These are phyloP conservation scores for Leptonema lineaticorne DNA, from an alignment of 1,140 invertebrate species.

Conservation along the genomic window DNA sequence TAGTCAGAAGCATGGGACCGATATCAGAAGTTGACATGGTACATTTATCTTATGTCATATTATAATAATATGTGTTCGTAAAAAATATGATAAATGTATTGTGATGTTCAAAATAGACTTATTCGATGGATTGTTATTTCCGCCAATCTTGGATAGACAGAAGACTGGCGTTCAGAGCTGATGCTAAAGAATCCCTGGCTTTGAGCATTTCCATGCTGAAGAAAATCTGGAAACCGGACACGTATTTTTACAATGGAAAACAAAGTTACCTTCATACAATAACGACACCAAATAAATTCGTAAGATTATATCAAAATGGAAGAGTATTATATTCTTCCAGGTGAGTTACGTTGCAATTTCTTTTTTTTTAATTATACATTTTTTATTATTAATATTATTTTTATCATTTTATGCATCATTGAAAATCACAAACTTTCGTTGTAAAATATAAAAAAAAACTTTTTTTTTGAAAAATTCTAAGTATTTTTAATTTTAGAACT, in stretches of 20 bases:
- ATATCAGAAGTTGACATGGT: constrained; percentile 89
- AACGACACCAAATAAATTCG: constrained; percentile 87
- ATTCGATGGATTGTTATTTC: constrained; percentile 89
- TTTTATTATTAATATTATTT: not conserved
- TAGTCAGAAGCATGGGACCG: constrained; percentile 86
- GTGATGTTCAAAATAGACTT: constrained; percentile 62
- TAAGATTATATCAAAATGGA: constrained; percentile 79
- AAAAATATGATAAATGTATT: not conserved
- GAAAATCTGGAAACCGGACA: constrained; percentile 83
- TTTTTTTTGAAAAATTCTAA: not conserved
- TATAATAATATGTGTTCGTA: not conserved
- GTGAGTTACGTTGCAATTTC: no score
- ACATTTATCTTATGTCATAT: constrained; percentile 39
- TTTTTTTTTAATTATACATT: no score
- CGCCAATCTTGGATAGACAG: constrained; percentile 71
- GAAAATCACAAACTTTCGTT: not conserved
- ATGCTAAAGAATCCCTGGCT: constrained; percentile 59
- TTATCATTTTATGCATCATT: not conserved
- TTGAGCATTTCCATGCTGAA: constrained; percentile 71
- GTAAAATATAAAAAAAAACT: no score
- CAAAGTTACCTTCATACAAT: constrained; percentile 85
- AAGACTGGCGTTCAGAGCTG: constrained; percentile 64
- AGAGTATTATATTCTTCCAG: constrained; percentile 80
- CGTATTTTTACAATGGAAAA: constrained; percentile 84
- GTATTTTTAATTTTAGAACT: not conserved